A percentile compares a stretch with the other conserved stretches of the same genome.
Evolutionary conservation across 2,113 vertebrate species (phyloP).

Genomic region (Jacana jacana): DNA sequence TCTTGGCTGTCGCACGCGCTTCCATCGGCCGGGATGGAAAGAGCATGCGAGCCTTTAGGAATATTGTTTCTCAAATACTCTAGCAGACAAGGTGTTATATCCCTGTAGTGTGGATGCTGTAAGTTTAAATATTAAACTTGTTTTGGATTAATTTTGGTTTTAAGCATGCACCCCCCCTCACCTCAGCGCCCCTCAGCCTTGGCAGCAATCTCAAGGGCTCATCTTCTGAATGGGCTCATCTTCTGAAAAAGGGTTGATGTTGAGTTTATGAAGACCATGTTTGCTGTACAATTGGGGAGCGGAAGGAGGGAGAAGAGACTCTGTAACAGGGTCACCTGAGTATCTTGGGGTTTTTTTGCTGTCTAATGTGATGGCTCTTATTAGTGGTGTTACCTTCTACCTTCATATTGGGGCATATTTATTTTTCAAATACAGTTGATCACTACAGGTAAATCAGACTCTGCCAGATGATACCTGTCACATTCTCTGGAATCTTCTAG

Average conservation of each 20-base stretch:
- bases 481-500: not conserved
- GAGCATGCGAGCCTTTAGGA: not conserved
- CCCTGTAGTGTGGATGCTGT: not conserved
- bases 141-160: not conserved
- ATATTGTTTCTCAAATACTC: not conserved
- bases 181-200: rapidly evolving
- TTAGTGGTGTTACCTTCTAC: not conserved
- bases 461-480: not conserved
- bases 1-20: not conserved
- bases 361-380: not conserved
- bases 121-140: not conserved
- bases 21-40: not conserved
- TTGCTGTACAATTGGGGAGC: not conserved
- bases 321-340: not conserved
- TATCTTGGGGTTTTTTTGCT: not conserved
- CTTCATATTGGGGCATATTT: not conserved
- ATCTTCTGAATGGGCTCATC: not conserved
- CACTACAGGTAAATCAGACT: not conserved
- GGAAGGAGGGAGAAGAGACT: not conserved
- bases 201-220: not conserved
- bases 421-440: not conserved
- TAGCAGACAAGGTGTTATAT: not conserved
- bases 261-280: not conserved
- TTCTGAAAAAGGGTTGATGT: not conserved
- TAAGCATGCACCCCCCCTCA: not conserved